A percentile compares a stretch with the other conserved stretches of the same genome.
phyloP scores from a whole-genome alignment of 2,797 vertebrate genomes.

The Halcyon badia region DNA sequence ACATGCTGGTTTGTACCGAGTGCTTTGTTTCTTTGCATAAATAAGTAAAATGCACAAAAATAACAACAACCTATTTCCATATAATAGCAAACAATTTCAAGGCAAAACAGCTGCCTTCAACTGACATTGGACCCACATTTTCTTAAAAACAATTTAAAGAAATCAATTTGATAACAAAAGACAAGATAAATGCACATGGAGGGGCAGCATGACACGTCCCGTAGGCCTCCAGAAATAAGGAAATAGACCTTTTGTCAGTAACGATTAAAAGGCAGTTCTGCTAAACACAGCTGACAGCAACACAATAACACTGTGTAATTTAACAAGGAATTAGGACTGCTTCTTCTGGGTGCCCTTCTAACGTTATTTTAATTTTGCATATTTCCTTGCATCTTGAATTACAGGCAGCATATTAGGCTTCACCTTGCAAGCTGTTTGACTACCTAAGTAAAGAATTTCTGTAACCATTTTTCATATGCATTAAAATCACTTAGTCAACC shows the following conservation, averaged over 20 bases:
- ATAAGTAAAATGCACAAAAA: constrained; percentile 40
- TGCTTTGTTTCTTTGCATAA: constrained; percentile 46
- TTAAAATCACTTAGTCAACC: constrained; percentile 13
- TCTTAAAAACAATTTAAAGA: background rate
- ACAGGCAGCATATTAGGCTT: constrained; percentile 3
- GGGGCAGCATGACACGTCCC: background rate
- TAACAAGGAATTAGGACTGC: constrained; percentile 30
- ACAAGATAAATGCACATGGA: background rate
- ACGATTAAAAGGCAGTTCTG: constrained; percentile 5
- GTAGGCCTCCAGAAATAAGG: background rate
- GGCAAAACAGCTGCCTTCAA: background rate
- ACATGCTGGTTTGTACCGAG: background rate
- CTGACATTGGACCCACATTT: background rate
- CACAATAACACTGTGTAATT: background rate
- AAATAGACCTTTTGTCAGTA: background rate
- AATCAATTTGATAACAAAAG: background rate
- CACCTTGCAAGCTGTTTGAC: background rate
- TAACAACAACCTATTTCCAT: constrained; percentile 3
- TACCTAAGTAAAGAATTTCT: background rate
- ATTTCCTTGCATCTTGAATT: constrained; percentile 27
- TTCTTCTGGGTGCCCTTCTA: background rate
- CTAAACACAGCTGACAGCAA: background rate
- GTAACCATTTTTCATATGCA: background rate
- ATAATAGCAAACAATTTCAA: constrained; percentile 21
- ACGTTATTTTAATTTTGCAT: constrained; percentile 49